phyloP scores from a whole-genome alignment of 1,140 invertebrate species.

The Cherax quadricarinatus region DNA sequence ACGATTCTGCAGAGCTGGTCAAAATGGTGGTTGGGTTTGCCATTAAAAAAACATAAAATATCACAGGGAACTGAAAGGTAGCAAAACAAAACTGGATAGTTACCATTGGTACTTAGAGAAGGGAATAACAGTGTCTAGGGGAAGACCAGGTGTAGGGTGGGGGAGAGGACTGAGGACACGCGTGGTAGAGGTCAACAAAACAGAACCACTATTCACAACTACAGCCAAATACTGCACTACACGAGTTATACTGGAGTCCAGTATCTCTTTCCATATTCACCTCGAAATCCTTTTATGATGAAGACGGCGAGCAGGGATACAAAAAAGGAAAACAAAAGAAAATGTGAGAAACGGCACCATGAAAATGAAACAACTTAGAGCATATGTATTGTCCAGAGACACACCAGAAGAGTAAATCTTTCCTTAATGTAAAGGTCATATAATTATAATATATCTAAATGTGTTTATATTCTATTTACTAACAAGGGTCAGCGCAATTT shows the following conservation, averaged over 20 bases:
- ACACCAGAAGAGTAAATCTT: constrained; percentile 67
- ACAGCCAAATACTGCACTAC: constrained; percentile 70
- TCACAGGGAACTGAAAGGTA: constrained; percentile 58
- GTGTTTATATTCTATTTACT: constrained; percentile 62
- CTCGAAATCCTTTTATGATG: constrained; percentile 75
- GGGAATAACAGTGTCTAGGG: constrained; percentile 54
- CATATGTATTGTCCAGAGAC: constrained; percentile 61
- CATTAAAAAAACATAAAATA: constrained; percentile 51
- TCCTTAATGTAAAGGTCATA: constrained; percentile 64
- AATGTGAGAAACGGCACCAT: constrained; percentile 70
- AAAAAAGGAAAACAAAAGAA: constrained; percentile 74
- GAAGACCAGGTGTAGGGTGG: constrained; percentile 62
- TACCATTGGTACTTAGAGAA: constrained; percentile 60
- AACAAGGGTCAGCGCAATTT: constrained; percentile 68
- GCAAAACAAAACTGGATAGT: constrained; percentile 60
- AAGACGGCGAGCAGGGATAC: constrained; percentile 71
- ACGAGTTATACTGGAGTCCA: constrained; percentile 61
- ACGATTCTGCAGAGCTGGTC: constrained; percentile 56
- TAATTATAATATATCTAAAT: constrained; percentile 54
- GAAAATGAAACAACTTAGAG: constrained; percentile 65
- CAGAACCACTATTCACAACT: constrained; percentile 71
- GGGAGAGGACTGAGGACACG: constrained; percentile 64
- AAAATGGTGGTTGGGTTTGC: constrained; percentile 63
- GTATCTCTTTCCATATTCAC: constrained; percentile 73
- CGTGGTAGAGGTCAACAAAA: constrained; percentile 67